A percentile compares a stretch with the other conserved stretches of the same genome.
Evolutionary conservation across 2,797 vertebrate genomes (phyloP).

Genomic region (Enteromius viviparus): DNA sequence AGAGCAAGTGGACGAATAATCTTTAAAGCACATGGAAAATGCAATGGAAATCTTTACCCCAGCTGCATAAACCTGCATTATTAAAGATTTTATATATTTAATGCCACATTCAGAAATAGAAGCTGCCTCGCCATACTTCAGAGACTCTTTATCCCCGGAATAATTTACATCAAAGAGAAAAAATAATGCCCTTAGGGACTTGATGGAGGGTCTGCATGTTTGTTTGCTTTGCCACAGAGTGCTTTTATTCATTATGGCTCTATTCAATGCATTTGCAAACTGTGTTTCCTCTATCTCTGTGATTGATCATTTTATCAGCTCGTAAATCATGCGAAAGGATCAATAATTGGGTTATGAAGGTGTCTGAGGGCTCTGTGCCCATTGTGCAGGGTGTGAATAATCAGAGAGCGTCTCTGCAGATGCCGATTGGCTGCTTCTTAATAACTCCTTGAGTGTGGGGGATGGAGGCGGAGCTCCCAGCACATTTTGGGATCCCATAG

Average conservation of each 20-base stretch:
- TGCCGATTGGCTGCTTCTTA: conserved; percentile 57
- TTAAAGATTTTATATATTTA: conserved; percentile 53
- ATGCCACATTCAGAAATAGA: conserved; percentile 46
- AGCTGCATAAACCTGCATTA: conserved; percentile 50
- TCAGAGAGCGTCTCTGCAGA: conserved; percentile 48
- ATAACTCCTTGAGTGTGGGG: conserved; percentile 63
- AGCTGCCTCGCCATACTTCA: not conserved
- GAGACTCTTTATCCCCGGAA: conserved; percentile 46
- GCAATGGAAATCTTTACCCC: conserved; percentile 38
- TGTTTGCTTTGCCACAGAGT: conserved; percentile 52
- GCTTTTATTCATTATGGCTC: conserved; percentile 36
- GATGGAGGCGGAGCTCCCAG: conserved; percentile 60
- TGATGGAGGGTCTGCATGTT: conserved; percentile 44
- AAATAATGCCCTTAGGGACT: conserved; percentile 52
- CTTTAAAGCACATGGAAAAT: conserved; percentile 31
- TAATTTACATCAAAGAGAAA: conserved; percentile 55
- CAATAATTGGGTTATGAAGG: conserved; percentile 54
- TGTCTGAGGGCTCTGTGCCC: conserved; percentile 53
- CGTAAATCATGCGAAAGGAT: conserved; percentile 56
- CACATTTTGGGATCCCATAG: conserved; percentile 66
- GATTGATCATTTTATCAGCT: conserved; percentile 60
- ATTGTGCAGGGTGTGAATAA: conserved; percentile 64
- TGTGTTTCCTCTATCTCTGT: conserved; percentile 26
- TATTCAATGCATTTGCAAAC: conserved; percentile 33
- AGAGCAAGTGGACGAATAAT: conserved; percentile 43